Evolutionary conservation across 1,140 invertebrate species (phyloP).

Genomic region (Bombus sylvicola): DNA sequence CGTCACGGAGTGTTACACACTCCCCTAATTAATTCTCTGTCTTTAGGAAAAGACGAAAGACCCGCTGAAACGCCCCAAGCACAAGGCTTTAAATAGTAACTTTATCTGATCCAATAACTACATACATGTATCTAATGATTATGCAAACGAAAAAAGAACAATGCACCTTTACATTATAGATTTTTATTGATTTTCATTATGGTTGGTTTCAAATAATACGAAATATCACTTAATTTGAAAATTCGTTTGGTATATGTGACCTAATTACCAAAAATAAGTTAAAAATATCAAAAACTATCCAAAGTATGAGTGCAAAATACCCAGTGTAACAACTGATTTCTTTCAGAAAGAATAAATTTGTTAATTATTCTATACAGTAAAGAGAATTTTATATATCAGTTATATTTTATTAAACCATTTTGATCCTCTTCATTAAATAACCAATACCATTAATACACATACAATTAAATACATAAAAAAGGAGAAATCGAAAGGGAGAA

Average conservation of each 20-base stretch:
- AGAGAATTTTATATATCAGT: background rate
- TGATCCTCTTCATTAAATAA: background rate
- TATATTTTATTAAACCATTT: background rate
- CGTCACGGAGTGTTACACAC: constrained; percentile 71
- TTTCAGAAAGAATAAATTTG: background rate
- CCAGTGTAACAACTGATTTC: background rate
- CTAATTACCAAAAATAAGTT: too few relatives aligned
- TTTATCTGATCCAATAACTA: constrained; percentile 58
- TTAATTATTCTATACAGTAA: background rate
- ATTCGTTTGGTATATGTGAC: too few relatives aligned
- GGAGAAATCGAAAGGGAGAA: too few relatives aligned
- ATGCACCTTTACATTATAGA: background rate
- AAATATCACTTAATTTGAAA: too few relatives aligned
- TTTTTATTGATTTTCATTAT: background rate
- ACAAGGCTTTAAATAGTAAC: constrained; percentile 59
- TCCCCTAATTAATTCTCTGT: constrained; percentile 68
- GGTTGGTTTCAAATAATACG: background rate
- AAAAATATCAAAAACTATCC: too few relatives aligned
- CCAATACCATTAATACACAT: background rate
- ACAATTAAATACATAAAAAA: background rate
- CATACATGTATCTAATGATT: background rate
- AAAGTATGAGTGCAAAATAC: background rate
- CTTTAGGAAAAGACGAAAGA: constrained; percentile 39
- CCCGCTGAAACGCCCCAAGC: background rate
- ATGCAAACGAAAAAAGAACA: background rate